Conservation (phyloP, 2,888 invertebrate genomes). For the Sturmia bella region DNA sequence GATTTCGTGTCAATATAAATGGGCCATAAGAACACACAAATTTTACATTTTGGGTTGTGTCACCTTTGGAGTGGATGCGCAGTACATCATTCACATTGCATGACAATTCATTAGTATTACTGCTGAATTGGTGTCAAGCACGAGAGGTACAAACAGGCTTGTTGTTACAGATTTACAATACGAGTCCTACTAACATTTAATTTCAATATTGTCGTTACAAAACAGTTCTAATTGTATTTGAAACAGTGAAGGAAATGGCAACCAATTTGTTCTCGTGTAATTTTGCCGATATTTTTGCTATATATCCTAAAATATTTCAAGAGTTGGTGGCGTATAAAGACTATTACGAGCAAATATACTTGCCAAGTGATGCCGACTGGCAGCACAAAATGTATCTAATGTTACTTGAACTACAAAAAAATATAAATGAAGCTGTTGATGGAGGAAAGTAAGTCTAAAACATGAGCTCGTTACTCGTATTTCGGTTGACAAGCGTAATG, state of each 20-base stretch:
- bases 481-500: neutral
- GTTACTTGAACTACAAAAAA: conserved; percentile 83
- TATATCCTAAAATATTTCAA: conserved; percentile 86
- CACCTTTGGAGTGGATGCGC: no score
- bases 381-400: conserved; percentile 83
- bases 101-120: conserved; percentile 63
- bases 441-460: conserved; percentile 75
- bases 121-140: conserved; percentile 79
- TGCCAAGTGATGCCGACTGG: conserved; percentile 84
- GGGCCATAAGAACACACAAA: no score
- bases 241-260: conserved; percentile 73
- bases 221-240: conserved; percentile 61
- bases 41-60: no score
- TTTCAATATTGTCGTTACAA: conserved; percentile 60
- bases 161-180: conserved; percentile 23
- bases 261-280: conserved; percentile 80
- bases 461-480: neutral
- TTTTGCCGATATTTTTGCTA: conserved; percentile 84
- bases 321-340: conserved; percentile 83
- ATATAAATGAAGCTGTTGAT: conserved; percentile 80
- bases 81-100: conserved; percentile 54
- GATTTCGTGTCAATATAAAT: no score
- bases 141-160: conserved; percentile 72
- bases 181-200: neutral
- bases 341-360: conserved; percentile 77